phyloP scores from a whole-genome alignment of 2,113 vertebrate genomes.

The Hyaena hyaena region DNA sequence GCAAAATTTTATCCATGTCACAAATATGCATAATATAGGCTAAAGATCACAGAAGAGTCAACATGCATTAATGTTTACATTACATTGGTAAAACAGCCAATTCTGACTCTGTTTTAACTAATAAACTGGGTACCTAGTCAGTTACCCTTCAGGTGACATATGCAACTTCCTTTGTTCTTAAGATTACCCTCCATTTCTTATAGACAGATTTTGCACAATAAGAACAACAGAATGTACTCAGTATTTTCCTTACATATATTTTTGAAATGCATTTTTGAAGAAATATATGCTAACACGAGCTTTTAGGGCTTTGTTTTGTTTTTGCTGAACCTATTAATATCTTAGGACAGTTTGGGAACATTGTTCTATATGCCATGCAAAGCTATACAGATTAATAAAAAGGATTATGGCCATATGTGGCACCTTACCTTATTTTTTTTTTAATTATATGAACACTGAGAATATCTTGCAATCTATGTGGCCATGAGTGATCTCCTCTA shows the following conservation, averaged over 20 bases:
- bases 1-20: constrained; percentile 23
- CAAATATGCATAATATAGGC: background rate
- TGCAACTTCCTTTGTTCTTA: constrained; percentile 4
- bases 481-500: background rate
- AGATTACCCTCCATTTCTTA: constrained; percentile 19
- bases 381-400: constrained; percentile 46
- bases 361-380: constrained; percentile 31
- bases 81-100: background rate
- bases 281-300: constrained; percentile 35
- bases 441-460: constrained; percentile 40
- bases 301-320: constrained; percentile 8
- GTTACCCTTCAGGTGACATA: background rate
- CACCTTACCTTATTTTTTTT: background rate
- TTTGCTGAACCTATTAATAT: constrained; percentile 65
- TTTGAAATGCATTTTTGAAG: constrained; percentile 58
- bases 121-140: background rate
- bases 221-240: constrained; percentile 25
- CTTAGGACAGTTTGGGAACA: constrained; percentile 13
- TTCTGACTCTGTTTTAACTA: background rate
- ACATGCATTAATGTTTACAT: background rate
- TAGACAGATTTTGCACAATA: constrained; percentile 42
- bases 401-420: background rate
- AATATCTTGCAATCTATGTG: constrained; percentile 56
- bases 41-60: background rate
- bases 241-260: constrained; percentile 47